A percentile compares a stretch with the other conserved stretches of the same genome.
phyloP scores from a whole-genome alignment of 2,113 vertebrate genomes.

The Panurus biarmicus region DNA sequence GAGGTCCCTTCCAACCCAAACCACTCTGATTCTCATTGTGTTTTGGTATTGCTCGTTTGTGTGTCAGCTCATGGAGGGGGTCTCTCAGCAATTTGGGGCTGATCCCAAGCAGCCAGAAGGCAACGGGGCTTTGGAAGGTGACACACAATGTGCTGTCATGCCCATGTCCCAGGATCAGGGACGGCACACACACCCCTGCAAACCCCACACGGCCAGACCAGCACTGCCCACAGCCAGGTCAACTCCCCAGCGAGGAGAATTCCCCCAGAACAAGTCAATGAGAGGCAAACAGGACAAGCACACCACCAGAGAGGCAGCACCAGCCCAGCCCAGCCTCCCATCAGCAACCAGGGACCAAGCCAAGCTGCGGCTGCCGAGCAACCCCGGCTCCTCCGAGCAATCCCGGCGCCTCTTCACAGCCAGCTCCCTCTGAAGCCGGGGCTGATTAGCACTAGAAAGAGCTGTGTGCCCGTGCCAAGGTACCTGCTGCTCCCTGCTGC shows the following conservation, averaged over 20 bases:
- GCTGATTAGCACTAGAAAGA: neutral
- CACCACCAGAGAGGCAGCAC: fast-evolving
- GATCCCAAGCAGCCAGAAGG: neutral
- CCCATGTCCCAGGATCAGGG: neutral
- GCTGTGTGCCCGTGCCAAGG: neutral
- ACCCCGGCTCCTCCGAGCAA: neutral
- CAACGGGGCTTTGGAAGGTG: fast-evolving
- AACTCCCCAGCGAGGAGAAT: neutral
- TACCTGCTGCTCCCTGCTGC: neutral
- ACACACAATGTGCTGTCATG: fast-evolving
- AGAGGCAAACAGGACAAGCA: neutral
- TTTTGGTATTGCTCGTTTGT: neutral
- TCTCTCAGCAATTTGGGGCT: fast-evolving
- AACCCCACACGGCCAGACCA: neutral
- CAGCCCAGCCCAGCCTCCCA: neutral
- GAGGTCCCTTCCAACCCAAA: neutral
- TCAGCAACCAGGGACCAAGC: fast-evolving
- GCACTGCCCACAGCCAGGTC: too few relatives aligned
- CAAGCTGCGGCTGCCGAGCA: neutral
- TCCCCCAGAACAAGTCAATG: neutral
- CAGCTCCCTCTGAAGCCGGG: neutral
- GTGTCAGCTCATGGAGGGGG: fast-evolving
- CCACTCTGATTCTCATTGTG: fast-evolving
- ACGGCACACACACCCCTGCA: neutral
- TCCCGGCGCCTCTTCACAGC: neutral